Conservation (phyloP, 2,888 invertebrate genomes). For the Deilephila elpenor region DNA sequence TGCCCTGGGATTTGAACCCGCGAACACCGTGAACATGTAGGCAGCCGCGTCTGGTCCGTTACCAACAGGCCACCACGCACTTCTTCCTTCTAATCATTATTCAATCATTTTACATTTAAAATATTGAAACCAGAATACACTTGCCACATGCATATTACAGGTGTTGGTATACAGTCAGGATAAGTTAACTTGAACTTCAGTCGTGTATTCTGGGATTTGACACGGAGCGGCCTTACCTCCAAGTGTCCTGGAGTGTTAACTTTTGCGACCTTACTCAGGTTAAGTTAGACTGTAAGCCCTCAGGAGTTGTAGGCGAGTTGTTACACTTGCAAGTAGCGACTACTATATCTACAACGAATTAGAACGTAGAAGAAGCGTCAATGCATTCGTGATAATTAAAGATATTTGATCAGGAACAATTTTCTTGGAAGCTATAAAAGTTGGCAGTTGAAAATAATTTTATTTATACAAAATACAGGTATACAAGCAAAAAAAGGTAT, state of each 20-base stretch:
- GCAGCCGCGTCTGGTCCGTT: no score
- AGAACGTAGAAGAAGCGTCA: background rate
- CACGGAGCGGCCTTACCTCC: background rate
- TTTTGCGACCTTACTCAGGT: conserved; percentile 22
- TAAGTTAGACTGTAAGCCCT: background rate
- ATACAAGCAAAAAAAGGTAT: no score
- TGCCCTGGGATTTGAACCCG: no score
- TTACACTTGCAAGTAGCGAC: background rate
- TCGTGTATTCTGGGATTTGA: background rate
- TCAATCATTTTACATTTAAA: no score
- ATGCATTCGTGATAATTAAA: background rate
- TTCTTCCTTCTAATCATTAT: no score
- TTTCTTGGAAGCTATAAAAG: no score
- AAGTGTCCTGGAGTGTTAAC: background rate
- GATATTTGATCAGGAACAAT: no score
- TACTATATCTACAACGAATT: background rate
- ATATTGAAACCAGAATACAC: no score
- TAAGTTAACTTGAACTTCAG: background rate
- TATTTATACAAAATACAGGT: no score
- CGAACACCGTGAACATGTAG: no score
- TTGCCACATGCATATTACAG: background rate
- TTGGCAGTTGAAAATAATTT: no score
- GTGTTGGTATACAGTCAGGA: background rate
- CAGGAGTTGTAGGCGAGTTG: background rate
- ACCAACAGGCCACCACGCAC: no score